Conservation (phyloP, 1,140 invertebrate genomes). For the Latrodectus geometricus region DNA sequence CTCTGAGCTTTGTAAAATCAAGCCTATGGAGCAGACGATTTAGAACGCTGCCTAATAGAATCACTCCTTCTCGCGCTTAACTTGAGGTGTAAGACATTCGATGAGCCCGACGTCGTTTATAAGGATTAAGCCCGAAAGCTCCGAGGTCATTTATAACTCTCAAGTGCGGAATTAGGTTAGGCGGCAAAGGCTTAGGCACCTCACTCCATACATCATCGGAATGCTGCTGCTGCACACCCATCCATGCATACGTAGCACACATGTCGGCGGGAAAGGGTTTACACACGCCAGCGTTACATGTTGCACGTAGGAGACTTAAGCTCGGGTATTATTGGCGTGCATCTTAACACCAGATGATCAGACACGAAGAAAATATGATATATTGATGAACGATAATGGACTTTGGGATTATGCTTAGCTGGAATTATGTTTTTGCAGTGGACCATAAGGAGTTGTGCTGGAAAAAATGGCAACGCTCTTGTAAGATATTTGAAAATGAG, state of each 20-base stretch:
- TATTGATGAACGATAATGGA: neutral
- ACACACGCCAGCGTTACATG: neutral
- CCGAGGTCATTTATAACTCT: conserved; percentile 41
- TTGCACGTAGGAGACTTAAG: neutral
- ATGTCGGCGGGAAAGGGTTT: neutral
- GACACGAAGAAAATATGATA: neutral
- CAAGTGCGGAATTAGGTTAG: conserved; percentile 29
- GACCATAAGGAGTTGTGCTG: no score
- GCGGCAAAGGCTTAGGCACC: conserved; percentile 20
- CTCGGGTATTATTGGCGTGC: neutral
- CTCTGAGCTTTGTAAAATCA: neutral
- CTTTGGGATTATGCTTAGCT: no score
- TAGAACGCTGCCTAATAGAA: conserved; percentile 34
- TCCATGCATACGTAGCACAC: neutral
- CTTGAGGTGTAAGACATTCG: neutral
- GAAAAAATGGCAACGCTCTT: no score
- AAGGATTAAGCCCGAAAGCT: conserved; percentile 32
- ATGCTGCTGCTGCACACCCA: conserved; percentile 12
- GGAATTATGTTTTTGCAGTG: no score
- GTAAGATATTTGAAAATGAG: no score
- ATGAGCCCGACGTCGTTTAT: conserved; percentile 35
- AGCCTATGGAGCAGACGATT: neutral
- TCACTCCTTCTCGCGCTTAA: neutral
- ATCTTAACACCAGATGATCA: neutral
- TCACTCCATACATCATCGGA: conserved; percentile 27